These are phyloP conservation scores for Lamprologus tigripictilis DNA, from an alignment of 2,113 vertebrate species.

Conservation along the genomic window DNA sequence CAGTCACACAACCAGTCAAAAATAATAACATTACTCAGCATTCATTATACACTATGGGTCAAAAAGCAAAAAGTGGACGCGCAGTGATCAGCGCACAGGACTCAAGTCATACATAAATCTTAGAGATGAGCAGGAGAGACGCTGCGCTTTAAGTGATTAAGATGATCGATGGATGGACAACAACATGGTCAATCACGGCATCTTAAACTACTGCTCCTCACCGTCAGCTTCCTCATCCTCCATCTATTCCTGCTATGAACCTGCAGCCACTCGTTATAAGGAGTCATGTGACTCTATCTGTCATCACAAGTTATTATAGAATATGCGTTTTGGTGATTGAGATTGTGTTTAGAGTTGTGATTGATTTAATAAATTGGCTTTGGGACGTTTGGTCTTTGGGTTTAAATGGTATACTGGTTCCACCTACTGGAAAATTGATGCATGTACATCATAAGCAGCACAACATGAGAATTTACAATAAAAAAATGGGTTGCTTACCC, in stretches of 20 bases:
- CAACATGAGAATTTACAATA: background rate
- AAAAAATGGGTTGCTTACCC: background rate
- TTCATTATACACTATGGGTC: background rate
- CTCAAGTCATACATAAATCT: background rate
- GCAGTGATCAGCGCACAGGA: background rate
- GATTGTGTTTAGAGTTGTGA: background rate
- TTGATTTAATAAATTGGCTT: background rate
- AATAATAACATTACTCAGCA: background rate
- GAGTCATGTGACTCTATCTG: background rate
- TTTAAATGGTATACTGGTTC: background rate
- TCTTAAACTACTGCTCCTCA: background rate
- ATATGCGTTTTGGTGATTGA: background rate
- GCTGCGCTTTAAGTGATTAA: background rate
- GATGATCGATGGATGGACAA: background rate
- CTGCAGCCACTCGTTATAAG: background rate
- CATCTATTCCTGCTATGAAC: background rate
- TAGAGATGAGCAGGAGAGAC: background rate
- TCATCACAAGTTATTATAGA: background rate
- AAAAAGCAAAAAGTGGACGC: background rate
- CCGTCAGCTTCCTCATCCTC: background rate
- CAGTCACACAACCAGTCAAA: background rate
- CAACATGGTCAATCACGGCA: background rate
- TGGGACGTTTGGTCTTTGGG: background rate
- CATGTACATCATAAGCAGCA: background rate
- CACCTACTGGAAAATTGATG: slow-evolving; percentile 11